phyloP scores from a whole-genome alignment of 1,140 invertebrate species.

The Mactra quadrangularis region DNA sequence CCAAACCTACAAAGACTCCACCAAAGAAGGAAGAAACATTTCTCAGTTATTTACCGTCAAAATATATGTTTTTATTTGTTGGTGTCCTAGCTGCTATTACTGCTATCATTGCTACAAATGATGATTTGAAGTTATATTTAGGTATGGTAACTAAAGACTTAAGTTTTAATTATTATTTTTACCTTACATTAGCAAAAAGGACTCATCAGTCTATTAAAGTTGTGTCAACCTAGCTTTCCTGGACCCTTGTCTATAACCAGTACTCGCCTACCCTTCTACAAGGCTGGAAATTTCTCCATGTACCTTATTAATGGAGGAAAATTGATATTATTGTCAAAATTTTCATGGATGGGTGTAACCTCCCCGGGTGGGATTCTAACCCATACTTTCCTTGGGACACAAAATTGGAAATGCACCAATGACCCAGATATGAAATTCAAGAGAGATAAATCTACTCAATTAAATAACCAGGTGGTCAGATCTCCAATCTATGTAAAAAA shows the following conservation, averaged over 20 bases:
- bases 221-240: not conserved
- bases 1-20: no score
- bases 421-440: not conserved
- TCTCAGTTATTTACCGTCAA: no score
- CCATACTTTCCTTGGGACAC: no score
- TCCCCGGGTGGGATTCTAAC: no score
- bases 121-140: constrained; percentile 41
- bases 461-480: not conserved
- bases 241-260: no score
- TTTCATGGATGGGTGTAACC: not conserved
- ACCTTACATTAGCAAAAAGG: not conserved
- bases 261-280: no score
- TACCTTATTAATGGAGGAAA: no score
- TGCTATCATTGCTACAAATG: constrained; percentile 47
- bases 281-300: no score
- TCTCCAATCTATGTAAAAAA: not conserved
- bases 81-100: constrained; percentile 12
- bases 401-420: not conserved
- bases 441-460: not conserved
- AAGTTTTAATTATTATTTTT: not conserved
- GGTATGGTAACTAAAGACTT: not conserved
- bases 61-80: constrained; percentile 48
- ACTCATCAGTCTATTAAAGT: not conserved
- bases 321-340: not conserved
- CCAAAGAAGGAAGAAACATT: no score